Base-by-base conservation (phyloP, 2,888 invertebrate genomes). In the Drosophila subsilvestris region DNA sequence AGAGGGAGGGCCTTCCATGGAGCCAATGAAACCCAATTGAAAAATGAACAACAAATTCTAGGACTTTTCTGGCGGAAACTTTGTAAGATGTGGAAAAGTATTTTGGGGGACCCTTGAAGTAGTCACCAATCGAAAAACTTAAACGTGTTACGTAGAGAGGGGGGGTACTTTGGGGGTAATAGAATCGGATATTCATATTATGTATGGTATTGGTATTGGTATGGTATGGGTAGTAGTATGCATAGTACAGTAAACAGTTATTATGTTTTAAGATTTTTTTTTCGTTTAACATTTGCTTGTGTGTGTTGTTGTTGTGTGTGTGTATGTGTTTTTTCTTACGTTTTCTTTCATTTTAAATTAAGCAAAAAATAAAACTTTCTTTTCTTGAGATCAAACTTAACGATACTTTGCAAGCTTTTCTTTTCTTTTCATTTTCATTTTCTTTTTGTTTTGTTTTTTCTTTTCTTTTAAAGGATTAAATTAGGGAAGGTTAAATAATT, bases 361-460 rank as follows among this genome's bases (percentile, higher is more conserved):
- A 76, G 78, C 79, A 81, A 84, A 88, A 79, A 83, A 75, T 74
- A 79, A 85, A 80, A 84, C 77, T 78, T 57, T 71, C 62, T 56
- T 63, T 88, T 81, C 78, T 88, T 88, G 88, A 88, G 88, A 88
- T 88, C 88, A 88, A 88, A 86, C 86, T 86, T 86, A 86, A 86
- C 79, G 75, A 78, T 85, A 87, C 81, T 79, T 80, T 86, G 79
- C 85, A 82, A 77, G 85, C 82, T 85, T 82, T 79, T 74, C 82
- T 85, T 82, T 79, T 74, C 74, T 69, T 85, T 74, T 62, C 70
- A 47, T 63, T 14, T 48, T 74, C 22, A 20, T 50, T 29, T 29
- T 32, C 29, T 8, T 18, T 50, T 56, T 27, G 10, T 51, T 74
- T 66, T 67, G 62, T 73, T 45, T 51, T 51, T 42, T 45, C 44